Base-by-base conservation (phyloP, 2,888 invertebrate genomes). In the Brenthis ino region DNA sequence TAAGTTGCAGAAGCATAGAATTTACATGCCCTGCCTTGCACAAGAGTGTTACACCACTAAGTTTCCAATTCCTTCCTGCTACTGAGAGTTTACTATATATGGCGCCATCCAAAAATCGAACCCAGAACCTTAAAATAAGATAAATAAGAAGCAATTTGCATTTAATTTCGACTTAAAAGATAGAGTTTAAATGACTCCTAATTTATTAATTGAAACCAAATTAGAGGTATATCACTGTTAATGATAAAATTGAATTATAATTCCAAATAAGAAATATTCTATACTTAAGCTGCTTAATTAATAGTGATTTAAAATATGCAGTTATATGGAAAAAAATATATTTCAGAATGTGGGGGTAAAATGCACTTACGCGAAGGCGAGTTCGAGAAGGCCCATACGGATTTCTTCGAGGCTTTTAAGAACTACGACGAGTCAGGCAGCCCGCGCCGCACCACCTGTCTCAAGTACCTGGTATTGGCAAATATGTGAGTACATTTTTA, bases 401-500 rank as follows among this genome's bases (percentile, higher is more conserved):
- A 99, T 87, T 99, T 99, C 91, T 99, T 99, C 88, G 99, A 99
- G 88, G 99, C 99, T 3, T 99, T 99, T 86, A 99, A 99, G 92
- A 99, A 99, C 86, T 99, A 99, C 84, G 99, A 99, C 93, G 99
- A 99, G 90, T 99, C 99, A 14, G 99, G 99, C 51, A 98, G 98
- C 79, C 98, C 98, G 16, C 94, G 99, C 79, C 94, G 99, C 72
- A 99, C 99, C 47, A 99, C 99, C 0, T 99, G 99, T 85, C 94
- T 99, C 67, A 99, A 99, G 90, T 99, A 99, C 89, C 94, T 99
- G 77, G 99, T 99, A 53, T 91, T 99, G 82, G 99, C 99, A 20
- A 99, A 99, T 89, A 99, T 99, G 99, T 97, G 92, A 94, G 97
- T 95, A 8, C 6, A 67, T 50, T 50, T 58, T 51, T 65, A 55